A percentile compares a stretch with the other conserved stretches of the same genome.
Conservation (phyloP, 2,797 vertebrate species). For the Tachyglossus aculeatus region DNA sequence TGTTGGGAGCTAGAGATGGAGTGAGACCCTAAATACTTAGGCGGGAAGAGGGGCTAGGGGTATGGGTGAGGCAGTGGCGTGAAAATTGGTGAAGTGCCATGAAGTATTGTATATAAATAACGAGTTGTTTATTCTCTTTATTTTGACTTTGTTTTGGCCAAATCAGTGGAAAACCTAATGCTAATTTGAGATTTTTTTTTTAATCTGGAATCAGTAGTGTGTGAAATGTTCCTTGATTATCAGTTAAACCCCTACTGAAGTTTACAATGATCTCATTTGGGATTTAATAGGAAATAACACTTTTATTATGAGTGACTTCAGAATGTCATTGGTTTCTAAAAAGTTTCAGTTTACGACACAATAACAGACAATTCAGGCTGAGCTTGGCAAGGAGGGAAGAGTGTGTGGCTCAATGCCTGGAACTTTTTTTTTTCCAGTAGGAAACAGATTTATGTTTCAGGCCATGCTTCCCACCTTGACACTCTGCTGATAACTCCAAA, state of each 20-base stretch:
- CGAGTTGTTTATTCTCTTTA: not conserved
- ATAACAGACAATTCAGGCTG: not conserved
- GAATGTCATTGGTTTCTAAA: slow-evolving; percentile 15
- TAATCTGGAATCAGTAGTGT: not conserved
- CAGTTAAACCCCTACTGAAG: not conserved
- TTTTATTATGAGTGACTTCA: not conserved
- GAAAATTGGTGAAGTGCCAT: not conserved
- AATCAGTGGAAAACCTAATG: not conserved
- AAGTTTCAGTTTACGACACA: not conserved
- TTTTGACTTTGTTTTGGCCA: not conserved
- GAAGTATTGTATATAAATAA: not conserved
- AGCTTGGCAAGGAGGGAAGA: not conserved
- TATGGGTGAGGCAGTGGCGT: too few species aligned
- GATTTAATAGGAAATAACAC: not conserved
- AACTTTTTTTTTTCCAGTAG: slow-evolving; percentile 3
- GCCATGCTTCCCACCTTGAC: slow-evolving; percentile 32
- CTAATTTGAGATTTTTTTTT: not conserved
- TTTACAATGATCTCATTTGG: not conserved
- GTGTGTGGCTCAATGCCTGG: slow-evolving; percentile 13
- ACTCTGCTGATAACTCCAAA: slow-evolving; percentile 26
- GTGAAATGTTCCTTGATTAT: not conserved
- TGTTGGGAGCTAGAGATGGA: too few species aligned
- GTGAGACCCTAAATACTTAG: too few species aligned
- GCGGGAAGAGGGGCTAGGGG: too few species aligned
- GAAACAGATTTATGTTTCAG: slow-evolving; percentile 42